Evolutionary conservation across 64 coral and sea anemone genomes (phyloP).

Genomic region (Dendrophyllia cribrosa): DNA sequence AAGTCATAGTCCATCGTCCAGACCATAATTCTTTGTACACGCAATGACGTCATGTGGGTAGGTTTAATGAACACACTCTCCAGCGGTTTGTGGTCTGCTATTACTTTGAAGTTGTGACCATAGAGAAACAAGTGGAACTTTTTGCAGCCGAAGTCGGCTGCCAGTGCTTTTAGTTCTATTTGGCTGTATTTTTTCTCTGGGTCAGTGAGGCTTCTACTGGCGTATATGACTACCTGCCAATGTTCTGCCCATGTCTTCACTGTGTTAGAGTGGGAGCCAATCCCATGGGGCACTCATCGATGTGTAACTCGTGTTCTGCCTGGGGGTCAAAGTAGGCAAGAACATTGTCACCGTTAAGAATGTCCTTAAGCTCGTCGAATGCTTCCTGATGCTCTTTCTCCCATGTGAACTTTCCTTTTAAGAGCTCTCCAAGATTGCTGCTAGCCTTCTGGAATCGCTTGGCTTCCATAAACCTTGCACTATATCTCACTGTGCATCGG

Average conservation of each 20-base stretch:
- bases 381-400: background rate
- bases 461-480: background rate
- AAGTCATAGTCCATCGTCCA: background rate
- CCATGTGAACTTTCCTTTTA: background rate
- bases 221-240: background rate
- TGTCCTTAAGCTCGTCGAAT: background rate
- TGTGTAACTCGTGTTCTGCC: background rate
- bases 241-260: too few relatives aligned
- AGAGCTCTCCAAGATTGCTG: background rate
- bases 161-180: too few relatives aligned
- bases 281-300: background rate
- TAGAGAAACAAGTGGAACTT: too few relatives aligned
- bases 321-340: slow-evolving; percentile 20
- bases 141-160: too few relatives aligned
- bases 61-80: background rate
- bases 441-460: background rate
- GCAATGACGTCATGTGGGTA: background rate
- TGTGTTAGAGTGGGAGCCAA: background rate
- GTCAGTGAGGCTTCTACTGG: background rate
- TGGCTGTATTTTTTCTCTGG: too few relatives aligned
- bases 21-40: background rate
- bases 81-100: slow-evolving; percentile 31
- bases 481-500: too few relatives aligned
- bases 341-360: slow-evolving; percentile 16
- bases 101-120: background rate